Evolutionary conservation across 2,113 vertebrate genomes (phyloP).

Genomic region (Catagonus wagneri): DNA sequence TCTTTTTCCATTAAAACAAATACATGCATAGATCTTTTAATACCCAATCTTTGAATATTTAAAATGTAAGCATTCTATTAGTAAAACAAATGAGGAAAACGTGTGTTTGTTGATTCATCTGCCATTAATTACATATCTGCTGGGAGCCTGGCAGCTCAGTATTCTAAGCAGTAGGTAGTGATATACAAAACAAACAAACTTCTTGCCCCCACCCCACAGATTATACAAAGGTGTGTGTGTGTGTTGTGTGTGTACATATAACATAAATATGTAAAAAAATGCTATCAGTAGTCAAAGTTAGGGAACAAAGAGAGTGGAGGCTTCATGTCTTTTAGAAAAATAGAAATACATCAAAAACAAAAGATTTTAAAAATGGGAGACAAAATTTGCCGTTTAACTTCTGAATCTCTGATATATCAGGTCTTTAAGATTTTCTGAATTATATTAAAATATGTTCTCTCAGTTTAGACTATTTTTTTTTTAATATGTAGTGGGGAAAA

Average conservation of each 20-base stretch:
- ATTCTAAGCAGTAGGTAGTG: not conserved
- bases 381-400: constrained; percentile 38
- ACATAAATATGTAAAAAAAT: not conserved
- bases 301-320: not conserved
- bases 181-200: not conserved
- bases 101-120: not conserved
- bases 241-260: not conserved
- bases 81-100: constrained; percentile 1
- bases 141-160: not conserved
- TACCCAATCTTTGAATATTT: constrained; percentile 9
- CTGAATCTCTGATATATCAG: not conserved
- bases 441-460: not conserved
- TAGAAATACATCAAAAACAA: not conserved
- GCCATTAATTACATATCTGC: not conserved
- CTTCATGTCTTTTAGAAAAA: constrained; percentile 46
- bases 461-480: constrained; percentile 37
- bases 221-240: not conserved
- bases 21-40: not conserved
- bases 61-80: constrained; percentile 5
- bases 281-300: not conserved
- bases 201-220: not conserved
- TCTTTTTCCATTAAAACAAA: not conserved
- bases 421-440: not conserved
- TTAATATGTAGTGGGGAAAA: not conserved
- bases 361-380: not conserved